Percentiles rank a stretch among this genome's conserved stretches.
These are phyloP conservation scores for Adelges cooleyi DNA, from an alignment of 1,140 invertebrate species.

Conservation along the genomic window DNA sequence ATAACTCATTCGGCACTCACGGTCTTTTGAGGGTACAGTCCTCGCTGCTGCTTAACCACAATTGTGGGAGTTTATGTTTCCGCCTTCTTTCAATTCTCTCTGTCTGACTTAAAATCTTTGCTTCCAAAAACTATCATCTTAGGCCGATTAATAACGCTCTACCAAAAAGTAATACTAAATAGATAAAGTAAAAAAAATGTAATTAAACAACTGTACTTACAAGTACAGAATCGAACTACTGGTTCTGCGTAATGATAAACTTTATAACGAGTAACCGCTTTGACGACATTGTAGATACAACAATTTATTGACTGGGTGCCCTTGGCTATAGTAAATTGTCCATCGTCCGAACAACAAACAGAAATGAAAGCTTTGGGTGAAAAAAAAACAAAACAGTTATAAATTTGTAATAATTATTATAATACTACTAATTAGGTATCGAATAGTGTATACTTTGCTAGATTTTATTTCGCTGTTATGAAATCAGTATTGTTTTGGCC, in stretches of 20 bases:
- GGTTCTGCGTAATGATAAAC: slow-evolving; percentile 87
- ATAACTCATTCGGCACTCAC: slow-evolving; percentile 45
- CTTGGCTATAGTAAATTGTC: slow-evolving; percentile 71
- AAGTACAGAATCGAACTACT: slow-evolving; percentile 85
- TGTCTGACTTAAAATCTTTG: slow-evolving; percentile 70
- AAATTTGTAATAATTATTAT: not conserved
- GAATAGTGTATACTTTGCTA: slow-evolving; percentile 67
- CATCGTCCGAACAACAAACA: slow-evolving; percentile 86
- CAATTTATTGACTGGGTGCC: slow-evolving; percentile 87
- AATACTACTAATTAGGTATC: no score
- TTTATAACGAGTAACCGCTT: slow-evolving; percentile 74
- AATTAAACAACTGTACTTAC: slow-evolving; percentile 54
- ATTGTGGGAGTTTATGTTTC: slow-evolving; percentile 54
- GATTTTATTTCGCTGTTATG: slow-evolving; percentile 72
- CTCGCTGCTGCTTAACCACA: slow-evolving; percentile 83
- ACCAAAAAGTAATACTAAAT: no score
- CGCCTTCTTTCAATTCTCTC: slow-evolving; percentile 58
- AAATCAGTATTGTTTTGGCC: slow-evolving; percentile 71
- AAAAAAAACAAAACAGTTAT: no score
- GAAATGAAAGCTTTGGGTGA: slow-evolving; percentile 76
- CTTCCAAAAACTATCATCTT: slow-evolving; percentile 91
- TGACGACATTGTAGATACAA: slow-evolving; percentile 78
- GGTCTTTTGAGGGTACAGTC: slow-evolving; percentile 56
- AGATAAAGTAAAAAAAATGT: no score
- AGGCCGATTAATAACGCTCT: slow-evolving; percentile 82